Evolutionary conservation across 2,888 invertebrate species (phyloP).

Genomic region (Deilephila porcellus): DNA sequence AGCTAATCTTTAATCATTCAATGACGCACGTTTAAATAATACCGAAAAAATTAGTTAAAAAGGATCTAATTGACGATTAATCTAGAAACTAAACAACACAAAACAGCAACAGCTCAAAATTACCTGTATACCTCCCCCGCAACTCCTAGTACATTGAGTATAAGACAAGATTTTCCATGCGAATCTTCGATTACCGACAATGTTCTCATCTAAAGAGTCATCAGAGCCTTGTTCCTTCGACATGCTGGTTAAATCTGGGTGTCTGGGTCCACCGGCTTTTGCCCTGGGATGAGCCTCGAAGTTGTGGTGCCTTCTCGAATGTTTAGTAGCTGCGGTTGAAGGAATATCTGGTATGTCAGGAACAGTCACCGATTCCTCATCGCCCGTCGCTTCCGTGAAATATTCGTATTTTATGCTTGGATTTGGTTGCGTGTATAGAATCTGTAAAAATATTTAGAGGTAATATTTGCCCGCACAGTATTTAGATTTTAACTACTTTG

Average conservation of each 20-base stretch:
- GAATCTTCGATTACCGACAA: conserved; percentile 81
- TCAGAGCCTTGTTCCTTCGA: conserved; percentile 55
- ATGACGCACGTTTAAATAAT: too few species aligned
- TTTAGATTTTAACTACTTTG: too few species aligned
- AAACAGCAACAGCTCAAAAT: too few species aligned
- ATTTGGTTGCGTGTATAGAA: conserved; percentile 92
- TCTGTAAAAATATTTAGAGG: conserved; percentile 76
- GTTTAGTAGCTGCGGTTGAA: conserved; percentile 61
- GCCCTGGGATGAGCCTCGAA: conserved; percentile 59
- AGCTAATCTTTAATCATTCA: too few species aligned
- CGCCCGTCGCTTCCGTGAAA: conserved; percentile 87
- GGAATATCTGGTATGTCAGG: conserved; percentile 53
- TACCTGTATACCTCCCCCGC: conserved; percentile 91
- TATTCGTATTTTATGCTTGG: conserved; percentile 96
- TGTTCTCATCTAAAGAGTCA: conserved; percentile 66
- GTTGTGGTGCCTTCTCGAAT: conserved; percentile 69
- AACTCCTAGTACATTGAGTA: conserved; percentile 91
- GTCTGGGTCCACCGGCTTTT: conserved; percentile 42
- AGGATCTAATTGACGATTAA: too few species aligned
- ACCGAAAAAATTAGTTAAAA: too few species aligned
- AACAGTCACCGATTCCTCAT: conserved; percentile 64
- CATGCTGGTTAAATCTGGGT: conserved; percentile 53
- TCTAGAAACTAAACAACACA: too few species aligned
- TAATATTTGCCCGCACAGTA: neutral
- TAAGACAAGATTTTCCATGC: conserved; percentile 92